phyloP scores from a whole-genome alignment of 2,797 vertebrate genomes.

The Lycodopsis pacificus region DNA sequence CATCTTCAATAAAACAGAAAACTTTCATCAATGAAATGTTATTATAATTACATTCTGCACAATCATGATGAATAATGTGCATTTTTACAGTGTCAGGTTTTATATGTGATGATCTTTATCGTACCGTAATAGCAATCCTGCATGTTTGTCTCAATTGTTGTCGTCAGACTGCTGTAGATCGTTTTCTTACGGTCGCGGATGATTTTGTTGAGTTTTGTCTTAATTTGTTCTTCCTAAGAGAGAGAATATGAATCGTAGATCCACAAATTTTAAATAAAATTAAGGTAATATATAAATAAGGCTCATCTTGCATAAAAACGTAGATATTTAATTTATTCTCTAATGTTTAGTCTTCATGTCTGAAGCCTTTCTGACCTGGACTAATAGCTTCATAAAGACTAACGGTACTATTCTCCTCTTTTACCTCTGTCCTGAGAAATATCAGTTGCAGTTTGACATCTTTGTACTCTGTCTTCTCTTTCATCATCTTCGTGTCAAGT shows the following conservation, averaged over 20 bases:
- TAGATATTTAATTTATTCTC: no score
- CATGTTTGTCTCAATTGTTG: conserved; percentile 36
- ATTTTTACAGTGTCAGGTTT: neutral
- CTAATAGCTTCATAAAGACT: neutral
- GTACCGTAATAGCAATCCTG: conserved; percentile 46
- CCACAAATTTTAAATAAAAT: no score
- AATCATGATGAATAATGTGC: neutral
- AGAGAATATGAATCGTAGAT: neutral
- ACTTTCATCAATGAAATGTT: neutral
- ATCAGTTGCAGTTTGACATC: conserved; percentile 32
- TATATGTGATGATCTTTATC: neutral
- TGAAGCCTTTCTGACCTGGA: neutral
- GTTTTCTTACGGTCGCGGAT: conserved; percentile 46
- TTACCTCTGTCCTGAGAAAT: conserved; percentile 62
- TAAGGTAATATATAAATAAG: no score
- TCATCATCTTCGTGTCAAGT: conserved; percentile 40
- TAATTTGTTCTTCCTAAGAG: conserved; percentile 42
- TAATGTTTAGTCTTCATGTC: neutral
- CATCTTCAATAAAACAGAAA: conserved; percentile 35
- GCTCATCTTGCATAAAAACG: no score
- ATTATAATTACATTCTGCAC: neutral
- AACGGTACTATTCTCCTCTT: neutral
- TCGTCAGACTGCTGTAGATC: conserved; percentile 47
- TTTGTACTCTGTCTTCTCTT: conserved; percentile 18
- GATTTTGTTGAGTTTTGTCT: conserved; percentile 9